Base-by-base conservation (phyloP, 2,888 invertebrate species). In the Ceramica pisi region DNA sequence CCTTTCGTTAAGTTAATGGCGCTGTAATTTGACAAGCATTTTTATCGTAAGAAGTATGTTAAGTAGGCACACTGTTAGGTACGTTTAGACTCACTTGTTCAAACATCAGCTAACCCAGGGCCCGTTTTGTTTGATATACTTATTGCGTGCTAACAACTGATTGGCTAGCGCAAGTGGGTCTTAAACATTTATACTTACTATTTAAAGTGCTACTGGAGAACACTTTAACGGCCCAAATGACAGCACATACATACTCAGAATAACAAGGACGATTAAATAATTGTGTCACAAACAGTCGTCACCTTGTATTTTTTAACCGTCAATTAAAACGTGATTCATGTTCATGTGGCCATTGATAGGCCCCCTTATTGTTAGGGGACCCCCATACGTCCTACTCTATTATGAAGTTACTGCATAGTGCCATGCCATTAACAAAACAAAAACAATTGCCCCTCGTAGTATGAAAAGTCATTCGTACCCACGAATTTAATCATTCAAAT, bases 251-350 rank as follows among this genome's bases (percentile, higher is more conserved):
- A 9, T 46, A 51, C 10, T 65, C 35, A 23, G 26, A 59, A 48
- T 53, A 56, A 74, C 60, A 67, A 74, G 50, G 14, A 31, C 44
- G 16, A 21, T 19, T 23, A 51, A 55, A 67, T 35, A 68, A 65
- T 57, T 48, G 51, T 65, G 31, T 21, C 59, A 60, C 64, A 53
- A 79, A 67, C n/a, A 61, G 56, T 35, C 26, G 21, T 53, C 62
- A 59, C 46, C 56, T 50, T 46, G 63, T 57, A 57, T 71, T 67
- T 67, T 80, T 76, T 65, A 38, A 65, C 26, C 38, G 50, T 31
- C 67, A 62, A 76, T 70, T 80, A 80, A n/a, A 61, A 35, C 12
- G 41, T 75, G 41, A 81, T 71, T 75, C 78, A 71, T 68, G 46
- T 35, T 12, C 53, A 57, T 64, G n/a, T 41, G 56, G 12, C 44